A percentile compares a stretch with the other conserved stretches of the same genome.
Evolutionary conservation across 2,797 vertebrate genomes (phyloP).

Genomic region (Nannoperca obscura): DNA sequence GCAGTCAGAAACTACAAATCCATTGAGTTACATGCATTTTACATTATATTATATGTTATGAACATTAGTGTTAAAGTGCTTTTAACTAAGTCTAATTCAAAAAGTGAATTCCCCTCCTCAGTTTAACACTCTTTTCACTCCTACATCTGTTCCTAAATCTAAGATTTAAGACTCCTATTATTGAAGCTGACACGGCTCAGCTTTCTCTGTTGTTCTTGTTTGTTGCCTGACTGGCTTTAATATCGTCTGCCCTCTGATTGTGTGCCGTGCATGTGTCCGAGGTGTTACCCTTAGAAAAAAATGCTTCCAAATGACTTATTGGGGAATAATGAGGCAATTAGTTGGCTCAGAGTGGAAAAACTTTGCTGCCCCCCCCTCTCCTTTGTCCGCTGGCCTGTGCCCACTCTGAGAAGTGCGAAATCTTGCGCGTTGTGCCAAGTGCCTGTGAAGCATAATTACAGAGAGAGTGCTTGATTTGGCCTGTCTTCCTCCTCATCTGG

Average conservation of each 20-base stretch:
- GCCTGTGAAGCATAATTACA: constrained; percentile 87
- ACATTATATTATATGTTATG: not conserved
- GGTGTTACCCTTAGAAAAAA: constrained; percentile 80
- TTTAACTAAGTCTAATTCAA: not conserved
- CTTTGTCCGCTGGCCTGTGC: constrained; percentile 70
- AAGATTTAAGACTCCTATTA: constrained; percentile 69
- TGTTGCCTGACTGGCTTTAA: constrained; percentile 82
- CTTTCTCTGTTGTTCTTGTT: constrained; percentile 78
- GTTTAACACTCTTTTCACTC: constrained; percentile 23
- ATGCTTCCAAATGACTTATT: constrained; percentile 82
- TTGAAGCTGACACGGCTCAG: constrained; percentile 75
- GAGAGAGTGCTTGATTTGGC: constrained; percentile 86
- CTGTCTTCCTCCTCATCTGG: constrained; percentile 89
- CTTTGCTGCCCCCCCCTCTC: constrained; percentile 62
- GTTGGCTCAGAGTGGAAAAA: constrained; percentile 81
- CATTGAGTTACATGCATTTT: not conserved
- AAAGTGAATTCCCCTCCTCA: constrained; percentile 27
- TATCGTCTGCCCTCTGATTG: constrained; percentile 72
- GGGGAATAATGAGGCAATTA: constrained; percentile 88
- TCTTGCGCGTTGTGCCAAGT: constrained; percentile 81
- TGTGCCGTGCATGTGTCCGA: constrained; percentile 79
- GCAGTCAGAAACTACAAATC: not conserved
- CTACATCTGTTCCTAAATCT: constrained; percentile 58
- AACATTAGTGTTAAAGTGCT: constrained; percentile 6
- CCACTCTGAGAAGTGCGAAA: constrained; percentile 84